A percentile compares a stretch with the other conserved stretches of the same genome.
Conservation (phyloP, 1,140 invertebrate species). For the Ips typographus region DNA sequence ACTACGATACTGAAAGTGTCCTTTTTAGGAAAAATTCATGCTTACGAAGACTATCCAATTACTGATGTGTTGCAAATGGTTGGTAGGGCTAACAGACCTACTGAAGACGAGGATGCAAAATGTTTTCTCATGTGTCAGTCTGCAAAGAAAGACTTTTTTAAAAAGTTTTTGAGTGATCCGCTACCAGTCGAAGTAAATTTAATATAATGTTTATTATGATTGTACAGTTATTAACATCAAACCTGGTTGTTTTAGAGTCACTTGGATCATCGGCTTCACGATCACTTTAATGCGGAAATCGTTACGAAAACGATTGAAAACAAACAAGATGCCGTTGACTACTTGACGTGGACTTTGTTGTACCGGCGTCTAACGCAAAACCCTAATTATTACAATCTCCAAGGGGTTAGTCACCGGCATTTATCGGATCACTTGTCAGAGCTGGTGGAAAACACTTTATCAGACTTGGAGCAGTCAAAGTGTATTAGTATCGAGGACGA, state of each 20-base stretch:
- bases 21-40: conserved; percentile 69
- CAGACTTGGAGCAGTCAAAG: conserved; percentile 95
- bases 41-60: conserved; percentile 97
- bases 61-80: conserved; percentile 98
- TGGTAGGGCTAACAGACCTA: conserved; percentile 85
- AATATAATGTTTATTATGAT: conserved; percentile 13
- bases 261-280: conserved; percentile 94
- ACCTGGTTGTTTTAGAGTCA: conserved; percentile 66
- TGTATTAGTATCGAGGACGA: conserved; percentile 98
- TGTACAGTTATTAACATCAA: background rate
- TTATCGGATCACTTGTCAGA: conserved; percentile 98
- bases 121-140: conserved; percentile 96
- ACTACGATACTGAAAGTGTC: background rate
- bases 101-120: conserved; percentile 91
- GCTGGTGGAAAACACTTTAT: conserved; percentile 93
- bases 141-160: conserved; percentile 98
- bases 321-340: conserved; percentile 99
- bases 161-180: conserved; percentile 97
- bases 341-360: conserved; percentile 98
- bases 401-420: conserved; percentile 94
- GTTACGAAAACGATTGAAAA: conserved; percentile 99
- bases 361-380: conserved; percentile 97
- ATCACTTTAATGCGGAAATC: conserved; percentile 99
- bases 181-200: conserved; percentile 91
- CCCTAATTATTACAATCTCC: conserved; percentile 99